phyloP scores from a whole-genome alignment of 1,140 invertebrate species.

The Dendroctonus ponderosae region DNA sequence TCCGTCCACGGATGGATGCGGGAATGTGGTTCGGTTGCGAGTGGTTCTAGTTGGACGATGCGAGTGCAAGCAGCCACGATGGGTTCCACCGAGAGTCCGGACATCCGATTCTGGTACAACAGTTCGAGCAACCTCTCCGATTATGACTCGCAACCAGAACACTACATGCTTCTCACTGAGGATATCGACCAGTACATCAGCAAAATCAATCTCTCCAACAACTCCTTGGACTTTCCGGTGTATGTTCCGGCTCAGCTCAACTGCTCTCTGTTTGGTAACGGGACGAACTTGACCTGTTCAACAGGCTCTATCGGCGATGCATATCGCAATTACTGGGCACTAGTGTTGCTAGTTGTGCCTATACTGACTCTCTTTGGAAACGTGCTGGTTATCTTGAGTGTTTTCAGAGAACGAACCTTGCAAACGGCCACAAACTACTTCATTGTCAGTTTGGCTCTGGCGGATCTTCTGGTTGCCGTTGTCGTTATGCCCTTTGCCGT shows the following conservation, averaged over 20 bases:
- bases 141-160: slow-evolving; percentile 33
- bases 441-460: slow-evolving; percentile 96
- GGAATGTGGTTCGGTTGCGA: background rate
- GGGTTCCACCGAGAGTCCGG: slow-evolving; percentile 16
- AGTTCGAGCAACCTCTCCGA: slow-evolving; percentile 21
- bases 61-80: slow-evolving; percentile 9
- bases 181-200: slow-evolving; percentile 49
- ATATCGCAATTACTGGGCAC: slow-evolving; percentile 48
- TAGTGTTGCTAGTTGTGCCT: slow-evolving; percentile 81
- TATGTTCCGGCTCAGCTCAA: slow-evolving; percentile 41
- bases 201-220: slow-evolving; percentile 44
- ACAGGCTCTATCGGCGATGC: slow-evolving; percentile 7
- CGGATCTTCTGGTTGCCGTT: slow-evolving; percentile 93
- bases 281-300: slow-evolving; percentile 39
- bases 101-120: slow-evolving; percentile 37
- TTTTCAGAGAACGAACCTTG: slow-evolving; percentile 83
- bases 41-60: background rate
- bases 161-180: slow-evolving; percentile 45
- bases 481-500: slow-evolving; percentile 99
- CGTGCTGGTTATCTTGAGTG: slow-evolving; percentile 93
- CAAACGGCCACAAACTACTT: slow-evolving; percentile 98
- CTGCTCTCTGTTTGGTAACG: slow-evolving; percentile 41
- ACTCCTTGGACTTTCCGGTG: slow-evolving; percentile 22
- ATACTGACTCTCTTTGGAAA: slow-evolving; percentile 95
- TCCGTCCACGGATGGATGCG: background rate